Conservation (phyloP, 2,888 invertebrate species). For the Anthrax anthrax region DNA sequence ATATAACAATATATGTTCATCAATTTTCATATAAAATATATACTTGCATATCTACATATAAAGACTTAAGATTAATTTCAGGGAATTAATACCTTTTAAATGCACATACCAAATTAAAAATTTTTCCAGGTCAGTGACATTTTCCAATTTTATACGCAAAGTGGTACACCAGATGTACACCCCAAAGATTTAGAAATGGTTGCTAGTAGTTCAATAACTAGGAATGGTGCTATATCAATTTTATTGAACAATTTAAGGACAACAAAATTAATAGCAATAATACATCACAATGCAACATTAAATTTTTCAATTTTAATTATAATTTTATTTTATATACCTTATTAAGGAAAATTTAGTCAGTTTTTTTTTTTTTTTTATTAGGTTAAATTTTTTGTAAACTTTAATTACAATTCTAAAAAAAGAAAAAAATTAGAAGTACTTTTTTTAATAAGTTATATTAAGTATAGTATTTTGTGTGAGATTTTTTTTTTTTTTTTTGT, state of each 20-base stretch:
- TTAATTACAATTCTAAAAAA: too few relatives aligned
- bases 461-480: too few relatives aligned
- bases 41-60: too few relatives aligned
- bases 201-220: slow-evolving; percentile 35
- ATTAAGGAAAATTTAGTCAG: slow-evolving; percentile 13
- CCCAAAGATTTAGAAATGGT: slow-evolving; percentile 34
- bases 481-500: too few relatives aligned
- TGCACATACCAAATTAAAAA: too few relatives aligned
- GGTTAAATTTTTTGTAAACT: too few relatives aligned
- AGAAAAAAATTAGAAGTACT: too few relatives aligned
- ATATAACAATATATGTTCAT: too few relatives aligned
- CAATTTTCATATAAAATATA: too few relatives aligned
- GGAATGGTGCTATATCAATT: slow-evolving; percentile 19
- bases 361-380: slow-evolving; percentile 8
- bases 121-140: slow-evolving; percentile 48
- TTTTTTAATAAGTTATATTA: too few relatives aligned
- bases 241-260: not conserved
- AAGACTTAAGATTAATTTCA: too few relatives aligned
- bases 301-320: slow-evolving; percentile 3
- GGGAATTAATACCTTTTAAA: too few relatives aligned
- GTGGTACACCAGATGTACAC: slow-evolving; percentile 32
- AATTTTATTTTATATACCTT: slow-evolving; percentile 13
- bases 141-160: slow-evolving; percentile 53
- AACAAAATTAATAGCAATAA: not conserved
- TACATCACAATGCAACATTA: not conserved